Evolutionary conservation across 2,113 vertebrate species (phyloP).

Genomic region (Lepus americanus): DNA sequence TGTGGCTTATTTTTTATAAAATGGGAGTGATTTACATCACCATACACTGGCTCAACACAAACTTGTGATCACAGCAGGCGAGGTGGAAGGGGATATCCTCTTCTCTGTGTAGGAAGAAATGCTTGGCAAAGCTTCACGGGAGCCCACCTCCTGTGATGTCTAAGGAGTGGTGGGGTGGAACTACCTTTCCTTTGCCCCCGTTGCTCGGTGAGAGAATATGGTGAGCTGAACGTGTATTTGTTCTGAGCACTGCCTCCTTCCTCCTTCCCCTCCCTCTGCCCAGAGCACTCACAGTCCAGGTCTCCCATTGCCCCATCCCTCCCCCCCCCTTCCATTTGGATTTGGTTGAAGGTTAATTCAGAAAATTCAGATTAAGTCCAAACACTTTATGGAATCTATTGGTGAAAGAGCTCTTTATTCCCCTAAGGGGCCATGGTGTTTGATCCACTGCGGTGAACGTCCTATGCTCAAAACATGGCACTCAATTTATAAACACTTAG

Average conservation of each 20-base stretch:
- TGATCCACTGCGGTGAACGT: background rate
- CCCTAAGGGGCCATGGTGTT: background rate
- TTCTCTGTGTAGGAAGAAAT: conserved; percentile 9
- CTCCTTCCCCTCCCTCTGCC: background rate
- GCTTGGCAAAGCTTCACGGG: conserved; percentile 38
- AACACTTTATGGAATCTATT: conserved; percentile 42
- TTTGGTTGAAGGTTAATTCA: conserved; percentile 10
- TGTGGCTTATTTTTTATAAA: conserved; percentile 7
- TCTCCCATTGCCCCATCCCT: no score
- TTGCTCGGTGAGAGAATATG: background rate
- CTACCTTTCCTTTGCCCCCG: background rate
- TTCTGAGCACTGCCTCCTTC: background rate
- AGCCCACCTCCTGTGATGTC: background rate
- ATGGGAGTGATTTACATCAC: background rate
- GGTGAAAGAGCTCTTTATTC: background rate
- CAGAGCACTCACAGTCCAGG: background rate
- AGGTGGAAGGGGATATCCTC: background rate
- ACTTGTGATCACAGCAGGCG: conserved; percentile 59
- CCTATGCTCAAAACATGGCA: background rate
- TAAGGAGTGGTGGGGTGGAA: conserved; percentile 30
- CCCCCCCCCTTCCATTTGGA: background rate
- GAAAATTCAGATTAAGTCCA: conserved; percentile 29
- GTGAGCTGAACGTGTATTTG: background rate
- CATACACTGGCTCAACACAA: conserved; percentile 23
- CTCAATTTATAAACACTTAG: background rate